phyloP scores from a whole-genome alignment of 2,797 vertebrate genomes.

The Tangara arthus region DNA sequence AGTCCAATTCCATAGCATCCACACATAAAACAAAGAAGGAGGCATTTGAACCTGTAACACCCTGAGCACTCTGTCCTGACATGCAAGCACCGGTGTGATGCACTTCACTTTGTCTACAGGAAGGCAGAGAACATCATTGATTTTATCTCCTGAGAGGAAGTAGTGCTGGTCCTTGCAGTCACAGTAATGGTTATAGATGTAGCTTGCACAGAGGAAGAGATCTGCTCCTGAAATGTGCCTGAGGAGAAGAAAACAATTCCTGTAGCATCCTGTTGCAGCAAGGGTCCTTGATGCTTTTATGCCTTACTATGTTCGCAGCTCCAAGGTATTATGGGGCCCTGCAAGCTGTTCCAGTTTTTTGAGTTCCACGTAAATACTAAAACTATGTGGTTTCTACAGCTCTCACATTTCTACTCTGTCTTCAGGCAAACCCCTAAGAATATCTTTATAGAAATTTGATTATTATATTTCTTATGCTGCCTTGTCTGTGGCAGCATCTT shows the following conservation, averaged over 20 bases:
- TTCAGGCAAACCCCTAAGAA: background rate
- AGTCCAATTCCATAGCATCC: background rate
- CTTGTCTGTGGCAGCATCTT: background rate
- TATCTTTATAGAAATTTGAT: background rate
- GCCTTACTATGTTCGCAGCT: background rate
- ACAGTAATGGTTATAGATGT: conserved; percentile 97
- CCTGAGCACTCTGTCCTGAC: conserved; percentile 92
- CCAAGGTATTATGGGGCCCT: background rate
- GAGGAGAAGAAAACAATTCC: conserved; percentile 32
- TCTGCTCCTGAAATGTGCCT: conserved; percentile 94
- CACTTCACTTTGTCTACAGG: conserved; percentile 80
- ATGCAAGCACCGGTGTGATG: conserved; percentile 85
- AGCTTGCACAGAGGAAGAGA: conserved; percentile 94
- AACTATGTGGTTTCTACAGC: rapidly evolving
- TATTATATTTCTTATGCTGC: rapidly evolving
- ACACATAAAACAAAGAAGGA: background rate
- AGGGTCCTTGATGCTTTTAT: background rate
- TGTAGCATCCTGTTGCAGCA: background rate
- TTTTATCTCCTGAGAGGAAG: conserved; percentile 95
- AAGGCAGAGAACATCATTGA: conserved; percentile 92
- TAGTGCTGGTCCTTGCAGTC: conserved; percentile 98
- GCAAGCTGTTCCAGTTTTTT: background rate
- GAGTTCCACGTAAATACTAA: background rate
- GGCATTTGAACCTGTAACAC: conserved; percentile 84
- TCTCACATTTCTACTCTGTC: background rate